Evolutionary conservation across 2,888 invertebrate species (phyloP), one percentile per base, ranked within the genome.

Genomic region (Octodonta nipae): DNA sequence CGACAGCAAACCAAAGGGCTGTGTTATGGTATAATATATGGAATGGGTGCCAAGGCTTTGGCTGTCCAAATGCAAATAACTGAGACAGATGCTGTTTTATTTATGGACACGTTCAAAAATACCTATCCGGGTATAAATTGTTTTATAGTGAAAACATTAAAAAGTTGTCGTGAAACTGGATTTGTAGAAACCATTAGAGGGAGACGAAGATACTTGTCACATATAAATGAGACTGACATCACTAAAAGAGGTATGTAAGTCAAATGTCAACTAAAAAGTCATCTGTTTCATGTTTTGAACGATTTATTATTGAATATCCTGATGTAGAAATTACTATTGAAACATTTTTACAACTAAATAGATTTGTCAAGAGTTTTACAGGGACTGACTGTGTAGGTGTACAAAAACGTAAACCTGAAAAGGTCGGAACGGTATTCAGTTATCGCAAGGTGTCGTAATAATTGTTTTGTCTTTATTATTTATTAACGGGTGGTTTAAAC

Each of bases 11-110:
- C 91, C 3, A 92, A 93, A 60, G 78, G 89, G 63, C 73, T 95
- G 15, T 91, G 91, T 56, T 96, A 96, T 61, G 95, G 91, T 4
- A 88, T 98, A 51, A 80, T 98, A 35, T 98, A 98, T 58, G 98
- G 96, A 5, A 96, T 96, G 80, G 91, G 95, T 2, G 69, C 74
- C 36, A 82, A 74, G 50, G 72, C 84, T 1, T 65, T 98, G 15
- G 75, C 83, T 0, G 82, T 85, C 37, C 75, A 79, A 41, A 65
- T 96, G 17, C 75, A 76, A 34, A 75, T 91, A 6, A 69, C 72
- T 0, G 84, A 85, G 58, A 65, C 73, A 28, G 83, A 88, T 49
- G 93, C 95, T 0, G 66, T 67, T 3, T 65, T 70, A 30, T 85
- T 95, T 59, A 77, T 82, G 56, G 73, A 79, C 35, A 75, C 75